Base-by-base conservation (phyloP, 2,888 invertebrate genomes). In the Priocnemis perturbator region DNA sequence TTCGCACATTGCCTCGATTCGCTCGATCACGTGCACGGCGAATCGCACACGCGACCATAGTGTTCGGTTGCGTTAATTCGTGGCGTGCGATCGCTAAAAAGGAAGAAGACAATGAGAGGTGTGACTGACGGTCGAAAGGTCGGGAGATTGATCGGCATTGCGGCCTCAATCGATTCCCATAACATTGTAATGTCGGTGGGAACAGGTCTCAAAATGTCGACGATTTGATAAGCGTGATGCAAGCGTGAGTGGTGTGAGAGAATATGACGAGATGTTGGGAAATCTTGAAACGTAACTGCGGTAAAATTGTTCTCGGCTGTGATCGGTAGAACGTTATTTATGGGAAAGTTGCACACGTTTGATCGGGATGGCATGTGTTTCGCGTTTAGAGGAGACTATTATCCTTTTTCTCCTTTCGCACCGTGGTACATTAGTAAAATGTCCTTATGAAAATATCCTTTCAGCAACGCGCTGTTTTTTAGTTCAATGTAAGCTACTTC, bases 1-100 rank as follows among this genome's bases (percentile, higher is more conserved):
- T 62, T 64, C 71, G 71, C 50, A 45, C 67, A 59, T 64, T 56
- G 60, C 63, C 21, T 75, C 71, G 61, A 67, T 45, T 60, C 20
- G 64, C 45, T 64, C 76, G 66, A 71, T 73, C 71, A 74, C 68
- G 67, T 60, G 52, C 26, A 47, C 44, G 19, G 44, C 60, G 58
- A 60, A 75, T 63, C 64, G 3, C 4, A 74, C 83, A 80, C 84
- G 83, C 81, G 83, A 60, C 81, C 56, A 14, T 52, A 60, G 64
- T 71, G n/a, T 50, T 50, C 19, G 1, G 69, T 71, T 71, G 69
- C 23, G 53, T 72, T 79, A 79, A 84, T 79, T 80, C 81, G 69
- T 68, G 59, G 65, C 73, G 67, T 67, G 65, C 7, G 37, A 37
- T 69, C 62, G 66, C 61, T 52, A 44, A 47, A 26, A 64, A 64